Conservation (phyloP, 2,888 invertebrate species). For the Plagiodera versicolora region DNA sequence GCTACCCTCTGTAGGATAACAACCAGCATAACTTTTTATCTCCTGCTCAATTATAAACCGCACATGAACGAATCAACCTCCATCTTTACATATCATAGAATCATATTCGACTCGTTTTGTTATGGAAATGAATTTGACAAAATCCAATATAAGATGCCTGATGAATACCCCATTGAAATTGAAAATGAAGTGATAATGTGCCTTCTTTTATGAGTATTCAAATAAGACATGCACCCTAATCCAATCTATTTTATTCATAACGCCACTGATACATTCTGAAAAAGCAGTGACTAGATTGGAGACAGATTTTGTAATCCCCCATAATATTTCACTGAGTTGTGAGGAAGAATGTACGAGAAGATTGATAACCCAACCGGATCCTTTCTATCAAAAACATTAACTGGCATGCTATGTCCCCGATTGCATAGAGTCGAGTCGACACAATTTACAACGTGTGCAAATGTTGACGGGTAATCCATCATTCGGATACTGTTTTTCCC, state of each 20-base stretch:
- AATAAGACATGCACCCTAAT: constrained; percentile 34
- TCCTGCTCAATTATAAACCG: not conserved
- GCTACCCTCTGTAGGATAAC: not conserved
- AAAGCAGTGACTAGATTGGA: constrained; percentile 32
- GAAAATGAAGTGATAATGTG: constrained; percentile 30
- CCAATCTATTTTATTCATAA: constrained; percentile 44
- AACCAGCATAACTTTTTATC: not conserved
- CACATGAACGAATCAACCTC: not conserved
- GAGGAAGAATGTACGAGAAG: constrained; percentile 46
- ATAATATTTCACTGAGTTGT: constrained; percentile 48
- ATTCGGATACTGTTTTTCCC: constrained; percentile 48
- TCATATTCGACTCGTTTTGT: not conserved
- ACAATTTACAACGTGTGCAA: constrained; percentile 53
- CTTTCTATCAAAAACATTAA: constrained; percentile 51
- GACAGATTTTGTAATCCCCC: constrained; percentile 41
- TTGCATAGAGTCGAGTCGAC: constrained; percentile 42
- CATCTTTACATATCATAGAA: not conserved
- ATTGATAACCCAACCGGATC: constrained; percentile 49
- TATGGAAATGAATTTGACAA: constrained; percentile 1
- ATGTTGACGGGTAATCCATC: constrained; percentile 53
- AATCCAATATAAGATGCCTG: not conserved
- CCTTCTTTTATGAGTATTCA: constrained; percentile 26
- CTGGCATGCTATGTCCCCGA: constrained; percentile 46
- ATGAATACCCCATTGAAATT: constrained; percentile 29
- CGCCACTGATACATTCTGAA: constrained; percentile 40